A percentile compares a stretch with the other conserved stretches of the same genome.
phyloP scores from a whole-genome alignment of 2,888 invertebrate genomes.

The Ichneumoninae sp. region DNA sequence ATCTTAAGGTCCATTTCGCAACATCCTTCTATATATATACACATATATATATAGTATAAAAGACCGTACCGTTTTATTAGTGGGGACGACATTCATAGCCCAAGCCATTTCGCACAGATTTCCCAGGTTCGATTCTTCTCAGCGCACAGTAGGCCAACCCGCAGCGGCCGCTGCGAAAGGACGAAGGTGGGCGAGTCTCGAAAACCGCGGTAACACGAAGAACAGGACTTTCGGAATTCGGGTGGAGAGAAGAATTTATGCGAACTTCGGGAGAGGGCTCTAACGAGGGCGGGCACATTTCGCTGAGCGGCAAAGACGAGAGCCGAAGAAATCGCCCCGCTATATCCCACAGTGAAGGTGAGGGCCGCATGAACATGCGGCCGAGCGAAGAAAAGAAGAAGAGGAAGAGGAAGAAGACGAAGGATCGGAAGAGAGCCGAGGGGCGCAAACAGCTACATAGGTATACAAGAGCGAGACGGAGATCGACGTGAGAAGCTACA shows the following conservation, averaged over 20 bases:
- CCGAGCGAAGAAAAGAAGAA: constrained; percentile 52
- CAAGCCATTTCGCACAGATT: constrained; percentile 39
- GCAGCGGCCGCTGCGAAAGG: constrained; percentile 2
- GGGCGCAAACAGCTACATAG: constrained; percentile 33
- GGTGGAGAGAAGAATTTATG: constrained; percentile 70
- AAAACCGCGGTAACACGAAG: constrained; percentile 28
- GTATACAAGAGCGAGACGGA: constrained; percentile 5
- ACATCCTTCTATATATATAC: too few species aligned
- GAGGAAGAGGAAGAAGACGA: constrained; percentile 36
- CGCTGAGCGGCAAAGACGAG: constrained; percentile 49
- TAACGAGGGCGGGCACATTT: constrained; percentile 66
- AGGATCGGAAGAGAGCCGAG: constrained; percentile 33
- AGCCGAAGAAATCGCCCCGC: constrained; percentile 64
- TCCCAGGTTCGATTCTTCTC: constrained; percentile 34
- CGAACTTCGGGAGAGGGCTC: constrained; percentile 67
- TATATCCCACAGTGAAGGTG: constrained; percentile 63
- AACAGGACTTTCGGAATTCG: constrained; percentile 66
- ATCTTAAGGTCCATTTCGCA: not conserved
- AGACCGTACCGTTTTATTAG: not conserved
- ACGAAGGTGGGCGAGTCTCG: constrained; percentile 20
- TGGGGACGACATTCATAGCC: constrained; percentile 5
- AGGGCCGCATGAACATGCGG: constrained; percentile 42
- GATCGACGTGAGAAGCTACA: constrained; percentile 10
- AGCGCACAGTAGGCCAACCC: constrained; percentile 19
- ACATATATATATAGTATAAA: not conserved